Conservation (phyloP, 2,888 invertebrate species). For the Conops quadrifasciatus region DNA sequence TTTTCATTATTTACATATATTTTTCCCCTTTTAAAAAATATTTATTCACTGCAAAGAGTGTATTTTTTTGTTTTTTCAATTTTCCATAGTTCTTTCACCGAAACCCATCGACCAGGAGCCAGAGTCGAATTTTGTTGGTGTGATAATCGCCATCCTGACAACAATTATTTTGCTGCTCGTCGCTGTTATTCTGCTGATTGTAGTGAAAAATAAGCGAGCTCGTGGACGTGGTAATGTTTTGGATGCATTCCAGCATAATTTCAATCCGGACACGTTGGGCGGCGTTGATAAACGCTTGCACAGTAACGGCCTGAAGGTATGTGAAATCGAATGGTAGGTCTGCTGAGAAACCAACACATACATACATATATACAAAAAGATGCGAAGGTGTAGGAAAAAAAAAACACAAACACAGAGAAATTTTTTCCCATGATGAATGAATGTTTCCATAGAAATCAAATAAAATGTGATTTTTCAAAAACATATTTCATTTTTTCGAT, state of each 20-base stretch:
- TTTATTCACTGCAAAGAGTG: neutral
- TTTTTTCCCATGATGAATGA: no score
- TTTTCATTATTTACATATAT: slow-evolving; percentile 32
- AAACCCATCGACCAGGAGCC: slow-evolving; percentile 70
- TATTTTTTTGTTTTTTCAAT: slow-evolving; percentile 22
- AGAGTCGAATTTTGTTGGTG: slow-evolving; percentile 71
- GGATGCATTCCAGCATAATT: slow-evolving; percentile 65
- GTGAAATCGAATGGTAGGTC: neutral
- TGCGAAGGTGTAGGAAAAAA: no score
- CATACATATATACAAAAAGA: no score
- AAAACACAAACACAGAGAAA: no score
- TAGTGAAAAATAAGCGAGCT: slow-evolving; percentile 71
- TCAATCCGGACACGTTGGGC: slow-evolving; percentile 65
- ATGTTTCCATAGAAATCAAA: no score
- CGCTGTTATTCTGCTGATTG: slow-evolving; percentile 76
- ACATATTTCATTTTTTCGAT: no score
- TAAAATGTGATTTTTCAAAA: no score
- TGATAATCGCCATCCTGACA: slow-evolving; percentile 75
- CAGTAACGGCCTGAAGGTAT: slow-evolving; percentile 66
- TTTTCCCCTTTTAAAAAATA: slow-evolving; percentile 26
- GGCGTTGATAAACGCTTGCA: slow-evolving; percentile 66
- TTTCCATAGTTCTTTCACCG: slow-evolving; percentile 62
- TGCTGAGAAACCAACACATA: no score
- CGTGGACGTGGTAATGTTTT: slow-evolving; percentile 62
- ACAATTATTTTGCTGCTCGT: slow-evolving; percentile 77